A percentile compares a stretch with the other conserved stretches of the same genome.
Conservation (phyloP, 2,113 vertebrate species). For the Mesocricetus auratus region DNA sequence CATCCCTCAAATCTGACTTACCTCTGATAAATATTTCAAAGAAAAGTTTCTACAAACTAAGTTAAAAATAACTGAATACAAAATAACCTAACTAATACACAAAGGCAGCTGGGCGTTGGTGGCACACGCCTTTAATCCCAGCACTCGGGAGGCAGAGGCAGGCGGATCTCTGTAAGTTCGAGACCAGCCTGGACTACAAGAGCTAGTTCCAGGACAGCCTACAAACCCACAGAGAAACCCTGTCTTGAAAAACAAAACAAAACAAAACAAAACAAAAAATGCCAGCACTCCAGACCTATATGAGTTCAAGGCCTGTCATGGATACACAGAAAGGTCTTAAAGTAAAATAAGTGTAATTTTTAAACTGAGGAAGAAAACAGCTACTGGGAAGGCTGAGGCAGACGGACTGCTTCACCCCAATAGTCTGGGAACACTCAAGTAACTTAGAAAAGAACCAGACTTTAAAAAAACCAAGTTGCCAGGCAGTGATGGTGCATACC, state of each 20-base stretch:
- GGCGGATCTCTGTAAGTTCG: too few relatives aligned
- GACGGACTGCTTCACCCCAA: neutral
- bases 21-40: slow-evolving; percentile 16
- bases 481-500: neutral
- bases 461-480: neutral
- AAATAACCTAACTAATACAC: neutral
- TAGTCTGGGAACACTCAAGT: neutral
- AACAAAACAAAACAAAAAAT: too few relatives aligned
- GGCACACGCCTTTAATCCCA: too few relatives aligned
- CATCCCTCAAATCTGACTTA: slow-evolving; percentile 3
- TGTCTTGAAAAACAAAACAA: too few relatives aligned
- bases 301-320: neutral
- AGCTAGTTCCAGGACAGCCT: too few relatives aligned
- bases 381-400: neutral
- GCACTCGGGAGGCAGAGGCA: too few relatives aligned
- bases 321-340: neutral
- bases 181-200: too few relatives aligned
- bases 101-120: neutral
- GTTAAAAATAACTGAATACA: slow-evolving; percentile 32
- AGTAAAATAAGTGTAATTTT: neutral
- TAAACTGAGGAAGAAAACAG: neutral
- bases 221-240: too few relatives aligned
- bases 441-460: neutral
- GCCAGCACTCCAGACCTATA: neutral
- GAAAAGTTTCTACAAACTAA: slow-evolving; percentile 16